Evolutionary conservation across 2,797 vertebrate genomes (phyloP).

Genomic region (Psittacula echo): DNA sequence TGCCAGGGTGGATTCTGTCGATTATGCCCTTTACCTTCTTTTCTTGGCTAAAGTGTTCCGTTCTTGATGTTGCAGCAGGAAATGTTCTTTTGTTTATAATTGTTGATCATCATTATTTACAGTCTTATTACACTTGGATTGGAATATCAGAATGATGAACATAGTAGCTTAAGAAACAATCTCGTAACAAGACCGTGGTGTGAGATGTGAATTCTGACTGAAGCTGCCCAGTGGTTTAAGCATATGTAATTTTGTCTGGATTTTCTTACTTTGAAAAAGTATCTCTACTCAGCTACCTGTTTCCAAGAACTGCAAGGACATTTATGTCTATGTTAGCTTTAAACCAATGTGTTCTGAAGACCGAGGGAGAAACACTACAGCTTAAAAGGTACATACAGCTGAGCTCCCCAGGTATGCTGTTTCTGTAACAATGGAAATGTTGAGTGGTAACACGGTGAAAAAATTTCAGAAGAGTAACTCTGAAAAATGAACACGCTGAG

Average conservation of each 20-base stretch:
- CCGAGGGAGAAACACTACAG: not conserved
- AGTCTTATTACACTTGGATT: not conserved
- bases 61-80: not conserved
- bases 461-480: not conserved
- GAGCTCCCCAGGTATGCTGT: not conserved
- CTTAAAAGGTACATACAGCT: not conserved
- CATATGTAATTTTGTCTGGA: not conserved
- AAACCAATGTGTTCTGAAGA: not conserved
- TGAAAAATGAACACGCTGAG: not conserved
- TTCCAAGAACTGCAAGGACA: not conserved
- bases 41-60: not conserved
- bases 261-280: not conserved
- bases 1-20: not conserved
- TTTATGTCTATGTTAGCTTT: not conserved
- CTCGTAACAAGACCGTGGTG: not conserved
- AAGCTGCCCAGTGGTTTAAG: not conserved
- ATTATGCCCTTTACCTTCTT: not conserved
- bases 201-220: not conserved
- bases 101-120: not conserved
- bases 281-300: not conserved
- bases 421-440: not conserved
- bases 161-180: not conserved
- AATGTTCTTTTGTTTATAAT: not conserved
- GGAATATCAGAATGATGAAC: not conserved
- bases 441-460: not conserved